Evolutionary conservation across 1,140 invertebrate species (phyloP).

Genomic region (Drosophila ananassae): DNA sequence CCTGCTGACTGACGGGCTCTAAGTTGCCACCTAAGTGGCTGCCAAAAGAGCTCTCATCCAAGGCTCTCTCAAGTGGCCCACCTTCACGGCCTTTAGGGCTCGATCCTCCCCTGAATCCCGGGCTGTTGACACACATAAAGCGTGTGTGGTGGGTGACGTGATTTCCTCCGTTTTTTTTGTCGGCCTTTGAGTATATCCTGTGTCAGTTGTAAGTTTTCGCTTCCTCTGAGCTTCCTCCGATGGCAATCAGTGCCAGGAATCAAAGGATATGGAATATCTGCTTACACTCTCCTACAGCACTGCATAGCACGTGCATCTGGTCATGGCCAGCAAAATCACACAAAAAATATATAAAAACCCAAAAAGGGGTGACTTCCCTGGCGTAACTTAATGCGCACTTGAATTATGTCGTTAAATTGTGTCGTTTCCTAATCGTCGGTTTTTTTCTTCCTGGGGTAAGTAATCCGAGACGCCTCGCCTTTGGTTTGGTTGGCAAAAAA

Average conservation of each 20-base stretch:
- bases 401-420: constrained; percentile 83
- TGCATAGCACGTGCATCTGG: constrained; percentile 42
- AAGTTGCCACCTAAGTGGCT: constrained; percentile 72
- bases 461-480: constrained; percentile 57
- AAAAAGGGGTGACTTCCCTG: constrained; percentile 59
- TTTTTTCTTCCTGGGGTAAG: constrained; percentile 38
- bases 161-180: constrained; percentile 25
- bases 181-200: constrained; percentile 62
- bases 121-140: constrained; percentile 69
- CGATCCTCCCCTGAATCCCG: neutral
- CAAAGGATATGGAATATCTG: constrained; percentile 79
- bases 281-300: constrained; percentile 49
- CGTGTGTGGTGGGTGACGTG: constrained; percentile 56
- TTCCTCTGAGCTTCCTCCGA: constrained; percentile 61
- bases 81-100: neutral
- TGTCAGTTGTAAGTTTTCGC: constrained; percentile 81
- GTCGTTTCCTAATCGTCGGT: constrained; percentile 79
- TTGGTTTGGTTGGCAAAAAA: neutral
- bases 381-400: constrained; percentile 78
- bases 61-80: constrained; percentile 59
- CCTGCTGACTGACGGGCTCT: constrained; percentile 36
- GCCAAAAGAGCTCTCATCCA: constrained; percentile 15
- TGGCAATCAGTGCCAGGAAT: constrained; percentile 63
- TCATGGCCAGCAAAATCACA: neutral
- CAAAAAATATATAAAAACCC: constrained; percentile 11